These are phyloP conservation scores for Lysandra bellargus DNA, from an alignment of 2,888 invertebrate genomes.

Conservation along the genomic window DNA sequence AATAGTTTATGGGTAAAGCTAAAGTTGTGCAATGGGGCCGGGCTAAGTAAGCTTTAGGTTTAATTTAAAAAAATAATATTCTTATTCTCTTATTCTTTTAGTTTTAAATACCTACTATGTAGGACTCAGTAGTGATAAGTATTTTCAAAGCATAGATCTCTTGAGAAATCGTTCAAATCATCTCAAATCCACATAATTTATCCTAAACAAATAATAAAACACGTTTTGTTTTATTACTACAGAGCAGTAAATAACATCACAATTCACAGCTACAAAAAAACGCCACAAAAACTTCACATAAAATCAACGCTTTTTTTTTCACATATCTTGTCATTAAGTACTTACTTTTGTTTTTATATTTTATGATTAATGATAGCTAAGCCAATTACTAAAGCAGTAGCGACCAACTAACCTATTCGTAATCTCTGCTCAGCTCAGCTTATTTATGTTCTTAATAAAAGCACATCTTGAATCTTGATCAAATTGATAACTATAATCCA, in stretches of 20 bases:
- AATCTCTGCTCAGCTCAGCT: neutral
- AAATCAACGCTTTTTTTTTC: slow-evolving; percentile 2
- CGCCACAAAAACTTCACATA: neutral
- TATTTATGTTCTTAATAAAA: neutral
- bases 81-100: too few species aligned
- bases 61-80: too few species aligned
- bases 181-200: too few species aligned
- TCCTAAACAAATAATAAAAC: too few species aligned
- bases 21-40: too few species aligned
- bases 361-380: neutral
- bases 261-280: slow-evolving; percentile 9
- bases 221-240: too few species aligned
- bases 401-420: neutral
- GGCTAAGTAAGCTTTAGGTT: too few species aligned
- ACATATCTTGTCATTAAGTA: neutral
- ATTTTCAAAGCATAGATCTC: too few species aligned
- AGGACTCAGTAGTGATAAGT: too few species aligned
- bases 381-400: neutral
- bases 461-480: neutral
- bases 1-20: too few species aligned
- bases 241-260: neutral
- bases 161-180: too few species aligned
- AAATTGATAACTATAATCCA: neutral
- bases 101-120: too few species aligned
- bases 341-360: slow-evolving; percentile 13